Percentiles rank a stretch among this genome's conserved stretches.
Evolutionary conservation across 1,140 invertebrate genomes (phyloP).

Genomic region (Campoletis sonorensis): DNA sequence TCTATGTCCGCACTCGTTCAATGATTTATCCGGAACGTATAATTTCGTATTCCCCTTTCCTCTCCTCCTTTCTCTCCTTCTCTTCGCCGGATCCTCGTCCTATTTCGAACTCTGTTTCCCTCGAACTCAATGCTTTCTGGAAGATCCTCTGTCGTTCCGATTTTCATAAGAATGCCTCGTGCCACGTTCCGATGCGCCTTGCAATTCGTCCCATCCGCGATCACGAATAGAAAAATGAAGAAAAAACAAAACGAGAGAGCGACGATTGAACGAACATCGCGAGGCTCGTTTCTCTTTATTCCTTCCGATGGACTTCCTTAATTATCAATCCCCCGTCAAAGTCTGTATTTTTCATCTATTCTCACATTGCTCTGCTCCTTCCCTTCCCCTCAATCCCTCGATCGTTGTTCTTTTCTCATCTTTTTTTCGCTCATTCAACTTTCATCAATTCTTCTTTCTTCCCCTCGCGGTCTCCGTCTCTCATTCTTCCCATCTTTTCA

Average conservation of each 20-base stretch:
- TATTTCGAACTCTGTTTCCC: background rate
- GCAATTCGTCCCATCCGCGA: constrained; percentile 6
- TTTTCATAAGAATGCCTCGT: constrained; percentile 52
- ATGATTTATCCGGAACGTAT: constrained; percentile 54
- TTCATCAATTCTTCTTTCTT: background rate
- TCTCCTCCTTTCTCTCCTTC: constrained; percentile 22
- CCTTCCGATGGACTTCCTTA: constrained; percentile 14
- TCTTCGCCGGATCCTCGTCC: background rate
- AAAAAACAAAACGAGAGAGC: constrained; percentile 1
- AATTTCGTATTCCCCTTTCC: constrained; percentile 42
- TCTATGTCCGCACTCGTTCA: constrained; percentile 40
- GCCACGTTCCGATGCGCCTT: constrained; percentile 15
- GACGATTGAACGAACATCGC: constrained; percentile 22
- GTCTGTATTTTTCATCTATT: constrained; percentile 33
- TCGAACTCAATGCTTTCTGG: background rate
- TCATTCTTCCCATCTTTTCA: background rate
- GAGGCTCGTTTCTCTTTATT: constrained; percentile 34
- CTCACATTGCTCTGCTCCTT: background rate
- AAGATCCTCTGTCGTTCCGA: constrained; percentile 32
- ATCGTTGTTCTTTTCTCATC: background rate
- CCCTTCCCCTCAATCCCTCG: background rate
- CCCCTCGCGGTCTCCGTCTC: background rate
- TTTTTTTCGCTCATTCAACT: constrained; percentile 4
- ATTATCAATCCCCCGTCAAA: constrained; percentile 39
- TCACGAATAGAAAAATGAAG: background rate